A percentile compares a stretch with the other conserved stretches of the same genome.
These are phyloP conservation scores for Dasypus novemcinctus DNA, from an alignment of 2,113 vertebrate genomes.

Conservation along the genomic window DNA sequence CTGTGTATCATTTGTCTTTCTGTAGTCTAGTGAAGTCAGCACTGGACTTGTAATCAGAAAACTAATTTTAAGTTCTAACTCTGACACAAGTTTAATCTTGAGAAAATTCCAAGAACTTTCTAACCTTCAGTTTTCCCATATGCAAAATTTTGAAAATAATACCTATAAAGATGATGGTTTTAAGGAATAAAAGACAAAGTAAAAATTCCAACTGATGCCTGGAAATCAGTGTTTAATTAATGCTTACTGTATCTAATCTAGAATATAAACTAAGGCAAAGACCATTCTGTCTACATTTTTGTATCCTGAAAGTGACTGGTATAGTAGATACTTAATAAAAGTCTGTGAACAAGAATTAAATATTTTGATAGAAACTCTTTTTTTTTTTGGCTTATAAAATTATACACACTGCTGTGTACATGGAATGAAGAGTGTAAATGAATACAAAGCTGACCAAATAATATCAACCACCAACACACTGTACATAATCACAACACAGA, in stretches of 20 bases:
- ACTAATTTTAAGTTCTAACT: background rate
- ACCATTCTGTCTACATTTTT: background rate
- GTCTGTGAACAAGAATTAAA: constrained; percentile 8
- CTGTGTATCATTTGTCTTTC: background rate
- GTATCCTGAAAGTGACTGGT: background rate
- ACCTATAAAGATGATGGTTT: background rate
- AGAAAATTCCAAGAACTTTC: constrained; percentile 15
- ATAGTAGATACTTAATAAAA: background rate
- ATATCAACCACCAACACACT: background rate
- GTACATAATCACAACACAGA: background rate
- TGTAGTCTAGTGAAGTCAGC: background rate
- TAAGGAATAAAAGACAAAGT: background rate
- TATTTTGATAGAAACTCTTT: background rate
- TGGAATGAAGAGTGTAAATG: background rate
- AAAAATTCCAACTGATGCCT: background rate
- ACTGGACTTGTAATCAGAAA: constrained; percentile 5
- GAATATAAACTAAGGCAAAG: background rate
- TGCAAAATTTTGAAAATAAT: background rate
- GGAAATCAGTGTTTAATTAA: background rate
- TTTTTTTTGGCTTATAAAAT: background rate
- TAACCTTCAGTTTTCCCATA: background rate
- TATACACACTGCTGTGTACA: background rate
- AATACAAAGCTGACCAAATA: background rate
- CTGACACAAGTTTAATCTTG: background rate
- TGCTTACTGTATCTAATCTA: background rate